These are phyloP conservation scores for Antheraea assamensis DNA, from an alignment of 2,888 invertebrate genomes.

Conservation along the genomic window DNA sequence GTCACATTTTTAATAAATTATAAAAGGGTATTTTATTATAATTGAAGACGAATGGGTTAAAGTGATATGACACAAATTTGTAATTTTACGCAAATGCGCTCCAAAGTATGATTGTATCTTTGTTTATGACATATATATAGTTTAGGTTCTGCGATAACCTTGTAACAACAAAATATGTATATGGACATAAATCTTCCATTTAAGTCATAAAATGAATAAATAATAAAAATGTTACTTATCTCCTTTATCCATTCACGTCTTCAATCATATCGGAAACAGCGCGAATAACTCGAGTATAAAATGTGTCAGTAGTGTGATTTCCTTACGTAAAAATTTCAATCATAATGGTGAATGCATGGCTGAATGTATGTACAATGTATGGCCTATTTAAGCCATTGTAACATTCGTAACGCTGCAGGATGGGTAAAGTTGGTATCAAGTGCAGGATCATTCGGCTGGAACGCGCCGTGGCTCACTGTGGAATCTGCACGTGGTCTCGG, in stretches of 20 bases:
- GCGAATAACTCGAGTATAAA: background rate
- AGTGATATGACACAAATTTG: too few species aligned
- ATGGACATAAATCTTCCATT: too few species aligned
- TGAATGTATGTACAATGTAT: conserved; percentile 26
- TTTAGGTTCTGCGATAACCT: too few species aligned
- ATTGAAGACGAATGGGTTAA: too few species aligned
- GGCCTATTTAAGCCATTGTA: conserved; percentile 69
- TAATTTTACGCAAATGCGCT: too few species aligned
- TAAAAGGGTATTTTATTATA: background rate
- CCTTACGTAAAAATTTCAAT: background rate
- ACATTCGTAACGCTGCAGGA: conserved; percentile 57
- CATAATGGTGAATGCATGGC: background rate
- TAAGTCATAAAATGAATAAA: too few species aligned
- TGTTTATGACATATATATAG: too few species aligned
- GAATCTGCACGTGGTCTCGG: conserved; percentile 65
- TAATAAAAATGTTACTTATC: too few species aligned
- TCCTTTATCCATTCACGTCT: too few species aligned
- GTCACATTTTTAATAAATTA: background rate
- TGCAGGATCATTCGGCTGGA: conserved; percentile 76
- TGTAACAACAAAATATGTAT: too few species aligned
- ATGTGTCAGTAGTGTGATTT: background rate
- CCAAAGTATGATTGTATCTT: too few species aligned
- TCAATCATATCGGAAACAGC: background rate
- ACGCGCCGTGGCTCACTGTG: conserved; percentile 65
- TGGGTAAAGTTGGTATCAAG: conserved; percentile 74